Base-by-base conservation (phyloP, 2,797 vertebrate genomes). In the Xiphorhynchus erythropygius region DNA sequence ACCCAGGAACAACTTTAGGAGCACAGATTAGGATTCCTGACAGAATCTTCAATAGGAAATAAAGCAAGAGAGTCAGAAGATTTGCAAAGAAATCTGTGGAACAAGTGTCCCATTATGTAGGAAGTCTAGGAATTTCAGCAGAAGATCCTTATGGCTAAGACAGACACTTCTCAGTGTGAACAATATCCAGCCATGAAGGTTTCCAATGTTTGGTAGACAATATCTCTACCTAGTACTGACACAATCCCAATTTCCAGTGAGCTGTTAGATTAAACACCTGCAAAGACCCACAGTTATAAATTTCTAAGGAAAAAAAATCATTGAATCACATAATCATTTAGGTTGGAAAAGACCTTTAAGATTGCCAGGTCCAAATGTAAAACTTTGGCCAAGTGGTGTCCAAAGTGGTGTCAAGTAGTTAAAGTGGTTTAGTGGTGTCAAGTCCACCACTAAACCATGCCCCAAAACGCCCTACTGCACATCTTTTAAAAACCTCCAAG, bases 21-120 rank as follows among this genome's bases (percentile, higher is more conserved):
- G 18, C 18, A 5, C 9, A 69, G 19, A 33, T 62, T 25, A 35
- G 1, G 3, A 32, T 30, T 69, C 21, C 39, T 77, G 23, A 9
- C 5, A 63, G 44, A 55, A 87, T 42, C 3, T 35, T 68, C 16
- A 18, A 3, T 0, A 30, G 13, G 16, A 19, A 41, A 35, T 74
- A 77, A 50, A 5, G 8, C 8, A 75, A 67, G 17, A 42, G 7
- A 22, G 13, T 41, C 9, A 73, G 9, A 23, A 37, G 5, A 19
- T 60, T 68, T 64, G 6, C 24, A 52, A 49, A 65, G 13, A 46
- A 79, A 56, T n/a, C 10, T 46, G 16, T 73, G 25, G 35, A 70
- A 12, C 1, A 24, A 33, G 32, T 9, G 7, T 52, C 5, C 11
- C 3, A 5, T 42, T 65, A 19, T 7, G 16, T 2, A 37, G 12